Percentiles rank a stretch among this genome's conserved stretches.
Conservation (phyloP, 2,113 vertebrate species). For the Burhinus bistriatus region DNA sequence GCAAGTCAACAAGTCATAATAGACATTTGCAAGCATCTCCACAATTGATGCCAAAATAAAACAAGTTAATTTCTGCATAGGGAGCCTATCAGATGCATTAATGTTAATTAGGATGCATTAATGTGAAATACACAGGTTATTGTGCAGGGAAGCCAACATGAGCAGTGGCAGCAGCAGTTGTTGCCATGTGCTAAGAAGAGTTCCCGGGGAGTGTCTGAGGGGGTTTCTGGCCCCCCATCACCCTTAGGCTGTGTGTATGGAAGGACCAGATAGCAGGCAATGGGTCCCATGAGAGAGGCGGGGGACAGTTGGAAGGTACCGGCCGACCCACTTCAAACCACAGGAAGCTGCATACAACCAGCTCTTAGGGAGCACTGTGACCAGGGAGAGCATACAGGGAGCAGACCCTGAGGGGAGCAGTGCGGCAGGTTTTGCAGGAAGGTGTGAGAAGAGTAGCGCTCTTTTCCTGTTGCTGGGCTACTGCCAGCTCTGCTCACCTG, state of each 20-base stretch:
- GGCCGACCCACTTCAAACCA: accelerated
- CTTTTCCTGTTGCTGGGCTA: neutral
- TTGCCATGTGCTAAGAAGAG: neutral
- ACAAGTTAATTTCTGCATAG: neutral
- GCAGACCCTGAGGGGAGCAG: neutral
- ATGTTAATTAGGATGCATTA: neutral
- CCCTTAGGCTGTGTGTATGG: neutral
- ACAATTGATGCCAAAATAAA: neutral
- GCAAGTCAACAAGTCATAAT: neutral
- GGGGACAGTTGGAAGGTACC: neutral
- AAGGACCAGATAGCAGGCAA: neutral
- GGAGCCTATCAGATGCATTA: neutral
- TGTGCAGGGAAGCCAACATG: accelerated
- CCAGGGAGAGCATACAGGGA: neutral
- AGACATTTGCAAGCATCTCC: neutral
- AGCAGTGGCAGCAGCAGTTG: too few relatives aligned
- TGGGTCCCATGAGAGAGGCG: neutral
- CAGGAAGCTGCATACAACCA: neutral
- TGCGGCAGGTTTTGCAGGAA: neutral
- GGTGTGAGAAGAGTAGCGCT: neutral
- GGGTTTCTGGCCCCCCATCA: neutral
- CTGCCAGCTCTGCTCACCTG: neutral
- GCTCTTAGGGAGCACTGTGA: neutral
- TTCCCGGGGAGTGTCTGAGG: neutral
- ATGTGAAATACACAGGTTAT: neutral